These are phyloP conservation scores for Seira ritae DNA, from an alignment of 2,888 invertebrate genomes.

Conservation along the genomic window DNA sequence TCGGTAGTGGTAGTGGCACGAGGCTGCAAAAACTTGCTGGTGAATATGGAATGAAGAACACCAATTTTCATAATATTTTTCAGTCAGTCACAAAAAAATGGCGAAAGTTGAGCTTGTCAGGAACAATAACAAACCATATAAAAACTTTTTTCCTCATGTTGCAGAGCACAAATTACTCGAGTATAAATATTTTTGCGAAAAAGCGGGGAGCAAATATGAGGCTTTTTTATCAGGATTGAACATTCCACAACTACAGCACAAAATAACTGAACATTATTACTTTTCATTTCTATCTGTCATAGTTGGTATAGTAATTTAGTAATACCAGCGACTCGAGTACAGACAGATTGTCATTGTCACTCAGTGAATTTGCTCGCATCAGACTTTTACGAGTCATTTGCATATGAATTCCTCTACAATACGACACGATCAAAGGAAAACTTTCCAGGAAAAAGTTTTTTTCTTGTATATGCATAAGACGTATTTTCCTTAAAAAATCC, in stretches of 20 bases:
- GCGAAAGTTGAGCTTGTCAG: background rate
- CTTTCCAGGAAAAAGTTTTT: no score
- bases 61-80: background rate
- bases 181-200: no score
- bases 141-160: background rate
- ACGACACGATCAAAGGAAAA: no score
- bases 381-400: background rate
- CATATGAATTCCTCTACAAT: background rate
- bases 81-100: background rate
- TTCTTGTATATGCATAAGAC: no score
- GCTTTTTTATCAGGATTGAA: background rate
- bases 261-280: background rate
- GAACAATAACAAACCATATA: conserved; percentile 3
- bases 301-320: background rate
- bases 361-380: no score
- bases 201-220: no score
- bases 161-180: no score
- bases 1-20: background rate
- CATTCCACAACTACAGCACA: background rate
- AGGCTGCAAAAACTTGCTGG: background rate
- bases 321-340: background rate
- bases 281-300: background rate
- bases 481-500: no score
- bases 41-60: background rate
- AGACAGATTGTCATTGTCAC: no score